Conservation (phyloP, 2,113 vertebrate genomes). For the Neolamprologus toae region DNA sequence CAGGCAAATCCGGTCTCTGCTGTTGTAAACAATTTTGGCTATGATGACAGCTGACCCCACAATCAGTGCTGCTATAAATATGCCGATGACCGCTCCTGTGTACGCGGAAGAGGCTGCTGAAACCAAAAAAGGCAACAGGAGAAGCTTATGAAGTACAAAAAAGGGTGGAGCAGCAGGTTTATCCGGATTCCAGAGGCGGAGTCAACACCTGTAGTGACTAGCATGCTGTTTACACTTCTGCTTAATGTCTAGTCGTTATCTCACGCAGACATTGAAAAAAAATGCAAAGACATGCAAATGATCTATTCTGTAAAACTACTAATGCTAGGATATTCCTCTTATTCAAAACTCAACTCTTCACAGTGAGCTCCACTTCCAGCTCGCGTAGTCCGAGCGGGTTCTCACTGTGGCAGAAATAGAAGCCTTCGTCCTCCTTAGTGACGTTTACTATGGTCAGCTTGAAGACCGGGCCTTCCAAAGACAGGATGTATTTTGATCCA, state of each 20-base stretch:
- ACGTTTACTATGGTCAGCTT: conserved; percentile 81
- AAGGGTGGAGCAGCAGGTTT: conserved; percentile 25
- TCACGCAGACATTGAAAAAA: not conserved
- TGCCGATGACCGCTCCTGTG: conserved; percentile 59
- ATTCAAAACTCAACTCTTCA: conserved; percentile 75
- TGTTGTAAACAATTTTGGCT: conserved; percentile 51
- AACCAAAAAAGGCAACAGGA: not conserved
- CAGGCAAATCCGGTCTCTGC: conserved; percentile 64
- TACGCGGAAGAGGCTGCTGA: conserved; percentile 42
- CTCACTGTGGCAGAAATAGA: conserved; percentile 84
- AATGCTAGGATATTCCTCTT: not conserved
- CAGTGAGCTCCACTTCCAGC: conserved; percentile 78
- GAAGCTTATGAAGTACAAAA: not conserved
- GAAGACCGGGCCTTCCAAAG: conserved; percentile 47
- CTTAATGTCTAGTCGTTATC: not conserved
- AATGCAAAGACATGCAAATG: not conserved
- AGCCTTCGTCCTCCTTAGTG: conserved; percentile 74
- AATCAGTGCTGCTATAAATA: conserved; percentile 63
- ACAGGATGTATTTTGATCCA: conserved; percentile 66
- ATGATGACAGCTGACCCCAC: conserved; percentile 37
- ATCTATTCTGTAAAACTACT: not conserved
- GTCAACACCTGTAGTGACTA: not conserved
- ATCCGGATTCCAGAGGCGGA: conserved; percentile 32
- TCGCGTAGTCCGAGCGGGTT: conserved; percentile 72
- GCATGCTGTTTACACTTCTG: not conserved